These are phyloP conservation scores for Eilema griseolum DNA, from an alignment of 2,888 invertebrate species.

Conservation along the genomic window DNA sequence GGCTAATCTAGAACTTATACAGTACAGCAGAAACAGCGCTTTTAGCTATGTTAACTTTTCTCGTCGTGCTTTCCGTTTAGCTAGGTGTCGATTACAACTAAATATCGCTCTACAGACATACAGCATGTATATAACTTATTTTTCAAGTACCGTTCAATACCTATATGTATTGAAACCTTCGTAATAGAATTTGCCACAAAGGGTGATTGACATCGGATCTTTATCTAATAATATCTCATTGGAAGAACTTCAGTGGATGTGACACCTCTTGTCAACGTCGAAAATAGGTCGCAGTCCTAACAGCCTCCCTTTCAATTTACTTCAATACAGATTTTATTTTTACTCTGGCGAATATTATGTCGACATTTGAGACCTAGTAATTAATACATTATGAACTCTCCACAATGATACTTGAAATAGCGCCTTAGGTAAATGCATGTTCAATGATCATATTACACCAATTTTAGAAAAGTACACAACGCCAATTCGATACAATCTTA, in stretches of 20 bases:
- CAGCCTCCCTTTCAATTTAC: neutral
- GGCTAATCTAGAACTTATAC: neutral
- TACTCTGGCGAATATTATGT: neutral
- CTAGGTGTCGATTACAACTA: neutral
- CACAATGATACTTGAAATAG: neutral
- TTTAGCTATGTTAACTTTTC: neutral
- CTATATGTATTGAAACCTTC: neutral
- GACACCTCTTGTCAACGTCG: neutral
- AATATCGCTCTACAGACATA: no score
- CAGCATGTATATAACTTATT: neutral
- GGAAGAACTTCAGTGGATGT: constrained; percentile 4
- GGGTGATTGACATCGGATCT: constrained; percentile 3
- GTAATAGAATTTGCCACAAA: constrained; percentile 5
- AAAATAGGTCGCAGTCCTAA: constrained; percentile 2
- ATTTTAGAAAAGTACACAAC: neutral
- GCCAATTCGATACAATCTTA: neutral
- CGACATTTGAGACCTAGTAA: neutral
- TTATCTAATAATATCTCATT: neutral
- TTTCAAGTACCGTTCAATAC: neutral
- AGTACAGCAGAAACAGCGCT: neutral
- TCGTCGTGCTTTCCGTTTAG: neutral
- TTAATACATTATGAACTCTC: neutral
- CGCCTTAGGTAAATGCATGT: neutral
- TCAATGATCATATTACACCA: neutral
- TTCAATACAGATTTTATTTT: neutral